Percentiles rank a stretch among this genome's conserved stretches.
phyloP scores from a whole-genome alignment of 2,888 invertebrate species.

The Epistrophella euchroma region DNA sequence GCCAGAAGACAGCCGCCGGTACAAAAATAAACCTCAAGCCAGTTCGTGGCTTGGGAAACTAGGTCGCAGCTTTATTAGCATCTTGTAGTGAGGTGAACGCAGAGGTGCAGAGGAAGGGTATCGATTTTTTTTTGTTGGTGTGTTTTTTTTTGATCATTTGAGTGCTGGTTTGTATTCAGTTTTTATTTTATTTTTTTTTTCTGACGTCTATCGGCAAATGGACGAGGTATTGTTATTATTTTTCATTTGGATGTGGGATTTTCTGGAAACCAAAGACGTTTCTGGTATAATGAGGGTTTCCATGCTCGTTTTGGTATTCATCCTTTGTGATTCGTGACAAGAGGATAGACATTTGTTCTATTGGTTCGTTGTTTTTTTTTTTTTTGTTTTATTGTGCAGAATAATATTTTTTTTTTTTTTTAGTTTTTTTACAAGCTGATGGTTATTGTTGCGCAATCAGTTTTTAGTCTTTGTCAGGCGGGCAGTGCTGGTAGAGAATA shows the following conservation, averaged over 20 bases:
- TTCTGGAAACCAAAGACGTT: slow-evolving; percentile 64
- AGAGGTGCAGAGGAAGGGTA: slow-evolving; percentile 41
- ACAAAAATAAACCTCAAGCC: slow-evolving; percentile 59
- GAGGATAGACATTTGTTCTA: slow-evolving; percentile 64
- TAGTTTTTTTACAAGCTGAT: neutral
- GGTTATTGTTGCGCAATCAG: slow-evolving; percentile 55
- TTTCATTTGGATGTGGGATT: slow-evolving; percentile 71
- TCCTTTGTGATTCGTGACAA: slow-evolving; percentile 71
- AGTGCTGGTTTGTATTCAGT: slow-evolving; percentile 39
- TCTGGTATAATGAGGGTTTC: slow-evolving; percentile 63
- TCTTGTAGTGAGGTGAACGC: slow-evolving; percentile 60
- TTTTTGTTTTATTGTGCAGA: slow-evolving; percentile 34
- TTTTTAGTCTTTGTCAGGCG: slow-evolving; percentile 23
- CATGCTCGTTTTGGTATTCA: slow-evolving; percentile 45
- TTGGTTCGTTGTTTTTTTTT: slow-evolving; percentile 43
- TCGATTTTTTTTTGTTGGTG: slow-evolving; percentile 30
- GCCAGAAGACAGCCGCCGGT: slow-evolving; percentile 36
- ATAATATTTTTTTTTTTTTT: slow-evolving; percentile 13
- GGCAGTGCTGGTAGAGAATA: slow-evolving; percentile 16
- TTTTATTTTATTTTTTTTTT: slow-evolving; percentile 23
- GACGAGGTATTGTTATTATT: slow-evolving; percentile 65
- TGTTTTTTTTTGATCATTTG: slow-evolving; percentile 55
- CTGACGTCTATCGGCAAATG: slow-evolving; percentile 51
- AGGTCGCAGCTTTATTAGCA: slow-evolving; percentile 76
- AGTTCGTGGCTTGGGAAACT: slow-evolving; percentile 74